Conservation (phyloP, 2,888 invertebrate genomes). For the Polia nebulosa region DNA sequence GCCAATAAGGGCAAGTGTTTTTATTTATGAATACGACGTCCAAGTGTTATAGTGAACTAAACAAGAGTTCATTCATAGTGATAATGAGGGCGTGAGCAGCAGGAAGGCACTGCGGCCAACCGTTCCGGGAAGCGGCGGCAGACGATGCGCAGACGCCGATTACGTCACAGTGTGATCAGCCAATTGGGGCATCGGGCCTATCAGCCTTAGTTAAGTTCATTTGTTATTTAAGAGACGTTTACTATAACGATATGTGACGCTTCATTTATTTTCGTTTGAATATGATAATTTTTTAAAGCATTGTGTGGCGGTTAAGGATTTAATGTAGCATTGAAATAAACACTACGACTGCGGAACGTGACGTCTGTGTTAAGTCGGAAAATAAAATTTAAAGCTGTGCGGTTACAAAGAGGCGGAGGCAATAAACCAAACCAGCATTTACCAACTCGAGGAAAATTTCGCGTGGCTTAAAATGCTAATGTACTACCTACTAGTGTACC, state of each 20-base stretch:
- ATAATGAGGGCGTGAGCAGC: constrained; percentile 80
- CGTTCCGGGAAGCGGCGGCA: constrained; percentile 88
- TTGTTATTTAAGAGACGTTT: constrained; percentile 53
- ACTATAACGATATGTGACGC: constrained; percentile 37
- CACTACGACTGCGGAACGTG: constrained; percentile 24
- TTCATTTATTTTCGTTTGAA: constrained; percentile 35
- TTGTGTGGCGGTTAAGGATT: constrained; percentile 13
- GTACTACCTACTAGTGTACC: constrained; percentile 8
- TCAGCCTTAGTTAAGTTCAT: constrained; percentile 73
- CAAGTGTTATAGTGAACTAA: constrained; percentile 66
- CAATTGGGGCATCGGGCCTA: constrained; percentile 83
- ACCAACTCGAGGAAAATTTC: constrained; percentile 40
- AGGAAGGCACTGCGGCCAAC: constrained; percentile 84
- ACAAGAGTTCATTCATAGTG: constrained; percentile 81
- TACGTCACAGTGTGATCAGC: constrained; percentile 84
- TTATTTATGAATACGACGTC: constrained; percentile 66
- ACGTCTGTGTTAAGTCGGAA: constrained; percentile 37
- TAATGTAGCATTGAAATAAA: constrained; percentile 33
- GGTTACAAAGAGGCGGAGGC: constrained; percentile 20
- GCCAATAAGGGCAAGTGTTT: constrained; percentile 73
- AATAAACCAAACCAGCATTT: constrained; percentile 33
- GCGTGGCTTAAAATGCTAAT: constrained; percentile 50
- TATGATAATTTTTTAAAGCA: constrained; percentile 8
- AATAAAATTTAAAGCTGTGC: constrained; percentile 34
- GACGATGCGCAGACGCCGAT: constrained; percentile 86